Conservation (phyloP, 2,113 vertebrate species). For the Noctilio leporinus region DNA sequence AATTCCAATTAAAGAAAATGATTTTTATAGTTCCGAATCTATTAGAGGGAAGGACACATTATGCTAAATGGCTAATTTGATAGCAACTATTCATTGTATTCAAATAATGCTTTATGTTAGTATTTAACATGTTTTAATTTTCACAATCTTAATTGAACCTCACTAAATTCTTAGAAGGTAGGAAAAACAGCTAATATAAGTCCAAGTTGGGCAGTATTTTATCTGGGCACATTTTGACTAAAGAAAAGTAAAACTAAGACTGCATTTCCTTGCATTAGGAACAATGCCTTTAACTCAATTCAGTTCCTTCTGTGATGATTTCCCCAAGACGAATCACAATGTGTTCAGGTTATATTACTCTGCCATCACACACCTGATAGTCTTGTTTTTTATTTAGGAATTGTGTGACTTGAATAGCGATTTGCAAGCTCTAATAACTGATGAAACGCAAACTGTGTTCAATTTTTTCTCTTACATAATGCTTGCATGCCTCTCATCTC, state of each 20-base stretch:
- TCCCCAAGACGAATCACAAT: neutral
- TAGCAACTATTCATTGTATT: neutral
- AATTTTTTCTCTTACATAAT: conserved; percentile 25
- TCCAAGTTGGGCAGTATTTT: neutral
- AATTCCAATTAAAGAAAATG: neutral
- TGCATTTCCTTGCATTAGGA: neutral
- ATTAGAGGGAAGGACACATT: neutral
- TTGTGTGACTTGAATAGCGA: neutral
- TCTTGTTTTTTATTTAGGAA: neutral
- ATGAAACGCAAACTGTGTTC: conserved; percentile 17
- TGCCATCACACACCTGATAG: neutral
- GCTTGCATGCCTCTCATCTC: neutral
- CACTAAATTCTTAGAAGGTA: neutral
- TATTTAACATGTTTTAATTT: conserved; percentile 18
- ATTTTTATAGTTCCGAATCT: neutral
- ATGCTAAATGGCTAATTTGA: neutral
- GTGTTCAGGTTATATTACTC: conserved; percentile 1
- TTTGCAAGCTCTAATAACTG: conserved; percentile 4
- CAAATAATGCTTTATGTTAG: neutral
- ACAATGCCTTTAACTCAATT: neutral
- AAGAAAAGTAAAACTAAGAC: neutral
- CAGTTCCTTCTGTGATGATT: neutral
- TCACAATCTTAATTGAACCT: neutral
- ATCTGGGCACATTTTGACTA: neutral
- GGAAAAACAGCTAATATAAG: neutral